Evolutionary conservation across 35 echinoderm and acorn worm species (phyloP), one percentile per base, ranked within the genome.

Genomic region (Strongylocentrotus purpuratus): DNA sequence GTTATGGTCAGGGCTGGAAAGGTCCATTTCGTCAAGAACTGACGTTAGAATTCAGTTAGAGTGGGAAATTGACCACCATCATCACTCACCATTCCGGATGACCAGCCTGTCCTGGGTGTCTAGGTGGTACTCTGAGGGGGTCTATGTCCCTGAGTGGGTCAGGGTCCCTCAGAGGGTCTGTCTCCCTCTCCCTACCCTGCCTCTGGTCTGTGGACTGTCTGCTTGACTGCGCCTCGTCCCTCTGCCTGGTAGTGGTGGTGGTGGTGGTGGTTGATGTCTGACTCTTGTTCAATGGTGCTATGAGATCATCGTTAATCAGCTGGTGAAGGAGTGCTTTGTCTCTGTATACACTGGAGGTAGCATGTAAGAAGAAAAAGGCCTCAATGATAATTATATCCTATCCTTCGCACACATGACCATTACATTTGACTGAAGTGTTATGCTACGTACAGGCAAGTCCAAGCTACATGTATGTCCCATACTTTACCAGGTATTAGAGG

Each of bases 51-150:
- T 41, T 41, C 35, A 41, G 35, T 41, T 41, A 41, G 35, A 41
- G 35, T 41, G 3, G 35, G 35, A 0, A 41, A 41, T 3, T 41
- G 35, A 41, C 35, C 35, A 46, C 9, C 58, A 31, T 33, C 4
- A 9, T 8, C 86, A 88, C 94, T 87, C 46, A 95, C 94, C 94
- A 95, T 28, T 95, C 94, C 32, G 94, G 94, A 87, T 50, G 33
- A 31, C 70, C 48, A 86, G 31, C 47, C 52, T 86, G 70, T 28
- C 86, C 31, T n/a, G 94, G 94, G 14, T 50, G 94, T 59, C 94
- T 95, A 9, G 46, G 85, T 33, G 94, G 94, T 86, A 95, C 33
- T 88, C 94, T 95, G 28, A 95, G 94, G 22, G 94, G 94, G 46
- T 95, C 94, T 52, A 18, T 88, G 22, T 87, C 94, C 70, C 93